Evolutionary conservation across 2,797 vertebrate species (phyloP).

Genomic region (Acropternis orthonyx): DNA sequence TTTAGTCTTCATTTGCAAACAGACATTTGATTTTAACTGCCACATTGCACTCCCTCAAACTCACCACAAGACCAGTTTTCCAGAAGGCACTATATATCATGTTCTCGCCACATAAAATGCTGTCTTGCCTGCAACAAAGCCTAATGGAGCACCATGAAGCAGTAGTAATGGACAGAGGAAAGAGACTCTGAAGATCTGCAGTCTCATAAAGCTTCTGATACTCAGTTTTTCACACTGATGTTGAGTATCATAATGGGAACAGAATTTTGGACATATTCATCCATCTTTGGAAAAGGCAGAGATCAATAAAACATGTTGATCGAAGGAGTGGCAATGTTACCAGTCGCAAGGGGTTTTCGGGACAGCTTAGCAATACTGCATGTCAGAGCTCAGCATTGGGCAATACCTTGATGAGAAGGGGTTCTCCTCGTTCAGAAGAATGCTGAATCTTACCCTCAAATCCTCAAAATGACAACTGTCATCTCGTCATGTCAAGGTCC

Average conservation of each 20-base stretch:
- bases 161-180: neutral
- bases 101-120: neutral
- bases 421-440: neutral
- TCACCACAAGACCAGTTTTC: neutral
- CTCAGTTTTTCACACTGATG: neutral
- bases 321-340: neutral
- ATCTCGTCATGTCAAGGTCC: neutral
- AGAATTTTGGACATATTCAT: neutral
- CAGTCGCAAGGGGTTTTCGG: neutral
- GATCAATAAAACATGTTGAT: fast-evolving
- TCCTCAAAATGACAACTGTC: neutral
- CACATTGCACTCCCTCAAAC: neutral
- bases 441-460: neutral
- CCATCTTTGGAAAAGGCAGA: neutral
- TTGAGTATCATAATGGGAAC: neutral
- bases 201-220: neutral
- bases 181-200: neutral
- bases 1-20: neutral
- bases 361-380: neutral
- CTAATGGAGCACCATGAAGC: neutral
- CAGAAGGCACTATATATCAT: neutral
- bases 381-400: neutral
- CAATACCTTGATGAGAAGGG: neutral
- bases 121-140: neutral
- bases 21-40: neutral